These are phyloP conservation scores for Sapajus apella DNA, from an alignment of 2,113 vertebrate genomes.

Conservation along the genomic window DNA sequence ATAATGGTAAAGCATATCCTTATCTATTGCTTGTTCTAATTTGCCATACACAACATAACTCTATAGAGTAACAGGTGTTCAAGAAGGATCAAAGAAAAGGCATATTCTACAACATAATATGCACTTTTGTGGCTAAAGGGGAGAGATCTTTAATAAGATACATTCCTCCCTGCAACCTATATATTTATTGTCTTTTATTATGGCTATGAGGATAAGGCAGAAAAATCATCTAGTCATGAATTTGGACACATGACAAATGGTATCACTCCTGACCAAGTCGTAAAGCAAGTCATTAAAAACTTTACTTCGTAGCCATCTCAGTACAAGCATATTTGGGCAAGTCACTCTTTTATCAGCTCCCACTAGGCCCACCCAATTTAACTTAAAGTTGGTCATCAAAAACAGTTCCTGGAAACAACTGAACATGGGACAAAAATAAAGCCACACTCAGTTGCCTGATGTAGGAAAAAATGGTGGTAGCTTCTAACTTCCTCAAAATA, in stretches of 20 bases:
- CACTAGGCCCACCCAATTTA: not conserved
- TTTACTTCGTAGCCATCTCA: not conserved
- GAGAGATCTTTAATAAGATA: not conserved
- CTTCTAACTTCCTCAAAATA: conserved; percentile 59
- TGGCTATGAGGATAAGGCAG: not conserved
- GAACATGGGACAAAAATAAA: conserved; percentile 54
- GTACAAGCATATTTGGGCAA: not conserved
- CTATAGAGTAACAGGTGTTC: not conserved
- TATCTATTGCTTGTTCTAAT: not conserved
- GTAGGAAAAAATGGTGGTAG: conserved; percentile 45
- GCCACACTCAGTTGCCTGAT: conserved; percentile 36
- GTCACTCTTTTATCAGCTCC: conserved; percentile 8
- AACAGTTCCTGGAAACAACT: conserved; percentile 65
- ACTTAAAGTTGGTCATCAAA: conserved; percentile 59
- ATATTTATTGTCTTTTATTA: not conserved
- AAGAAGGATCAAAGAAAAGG: conserved; percentile 6
- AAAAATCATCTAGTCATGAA: not conserved
- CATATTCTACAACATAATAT: not conserved
- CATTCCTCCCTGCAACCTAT: not conserved
- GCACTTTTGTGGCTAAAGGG: not conserved
- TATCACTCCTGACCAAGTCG: conserved; percentile 1
- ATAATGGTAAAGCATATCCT: not conserved
- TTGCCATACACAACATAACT: not conserved
- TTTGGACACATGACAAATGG: not conserved
- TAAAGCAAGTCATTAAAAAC: not conserved